These are phyloP conservation scores for Meteorus colon DNA, from an alignment of 2,888 invertebrate species.

Conservation along the genomic window DNA sequence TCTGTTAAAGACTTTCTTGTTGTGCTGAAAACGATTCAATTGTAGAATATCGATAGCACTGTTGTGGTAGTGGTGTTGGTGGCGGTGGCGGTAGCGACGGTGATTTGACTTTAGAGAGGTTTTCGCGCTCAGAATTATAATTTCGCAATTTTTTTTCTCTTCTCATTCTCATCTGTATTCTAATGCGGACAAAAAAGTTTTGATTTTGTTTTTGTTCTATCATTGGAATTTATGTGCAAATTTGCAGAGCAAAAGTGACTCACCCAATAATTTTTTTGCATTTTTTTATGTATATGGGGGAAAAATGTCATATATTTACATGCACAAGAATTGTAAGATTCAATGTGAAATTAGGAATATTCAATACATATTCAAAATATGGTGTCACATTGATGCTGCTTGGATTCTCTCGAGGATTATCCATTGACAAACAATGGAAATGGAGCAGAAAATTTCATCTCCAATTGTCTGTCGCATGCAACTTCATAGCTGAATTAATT, in stretches of 20 bases:
- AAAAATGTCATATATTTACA: too few species aligned
- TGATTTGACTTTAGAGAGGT: conserved; percentile 3
- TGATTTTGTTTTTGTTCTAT: not conserved
- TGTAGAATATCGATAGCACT: not conserved
- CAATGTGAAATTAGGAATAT: not conserved
- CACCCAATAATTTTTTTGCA: not conserved
- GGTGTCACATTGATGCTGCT: too few species aligned
- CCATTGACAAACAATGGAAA: too few species aligned
- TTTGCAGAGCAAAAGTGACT: not conserved
- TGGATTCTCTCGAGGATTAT: too few species aligned
- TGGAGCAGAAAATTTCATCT: too few species aligned
- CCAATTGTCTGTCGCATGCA: too few species aligned
- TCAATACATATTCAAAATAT: not conserved
- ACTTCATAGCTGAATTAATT: not conserved
- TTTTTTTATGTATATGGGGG: too few species aligned
- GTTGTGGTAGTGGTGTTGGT: not conserved
- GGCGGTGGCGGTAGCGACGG: not conserved
- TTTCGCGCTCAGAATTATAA: conserved; percentile 1
- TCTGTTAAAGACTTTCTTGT: not conserved
- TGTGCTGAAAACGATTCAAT: not conserved
- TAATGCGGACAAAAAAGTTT: not conserved
- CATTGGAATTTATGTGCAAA: not conserved
- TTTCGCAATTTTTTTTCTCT: not conserved
- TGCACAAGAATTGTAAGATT: too few species aligned
- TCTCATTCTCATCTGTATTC: not conserved